phyloP scores from a whole-genome alignment of 2,797 vertebrate species.

The Lacerta bilineata region DNA sequence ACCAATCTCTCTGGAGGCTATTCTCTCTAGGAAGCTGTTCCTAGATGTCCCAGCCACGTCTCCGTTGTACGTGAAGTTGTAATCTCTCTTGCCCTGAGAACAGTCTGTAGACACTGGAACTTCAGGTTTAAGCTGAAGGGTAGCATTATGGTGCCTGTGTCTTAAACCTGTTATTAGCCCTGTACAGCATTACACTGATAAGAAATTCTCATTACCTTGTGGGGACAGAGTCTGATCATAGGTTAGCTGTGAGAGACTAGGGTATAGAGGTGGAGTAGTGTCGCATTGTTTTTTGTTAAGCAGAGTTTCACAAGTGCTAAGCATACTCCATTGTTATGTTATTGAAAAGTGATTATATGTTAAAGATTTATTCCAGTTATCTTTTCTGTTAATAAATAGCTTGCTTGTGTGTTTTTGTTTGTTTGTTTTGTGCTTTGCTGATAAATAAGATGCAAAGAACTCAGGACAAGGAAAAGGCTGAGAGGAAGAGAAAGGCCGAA shows the following conservation, averaged over 20 bases:
- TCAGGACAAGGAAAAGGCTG: conserved; percentile 96
- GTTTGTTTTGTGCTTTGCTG: background rate
- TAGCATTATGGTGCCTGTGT: background rate
- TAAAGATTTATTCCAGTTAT: background rate
- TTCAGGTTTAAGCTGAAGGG: background rate
- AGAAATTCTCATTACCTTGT: background rate
- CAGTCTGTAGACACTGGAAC: background rate
- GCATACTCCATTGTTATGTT: background rate
- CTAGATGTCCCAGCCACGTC: background rate
- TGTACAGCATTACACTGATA: background rate
- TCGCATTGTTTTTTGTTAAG: background rate
- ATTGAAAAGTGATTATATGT: background rate
- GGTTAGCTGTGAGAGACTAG: background rate
- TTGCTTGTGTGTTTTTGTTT: conserved; percentile 36
- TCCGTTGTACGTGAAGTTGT: background rate
- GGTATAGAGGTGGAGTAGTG: background rate
- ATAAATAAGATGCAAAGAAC: conserved; percentile 79
- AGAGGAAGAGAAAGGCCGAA: conserved; percentile 96
- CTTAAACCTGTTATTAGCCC: background rate
- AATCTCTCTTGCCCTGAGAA: background rate
- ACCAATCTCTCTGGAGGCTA: background rate
- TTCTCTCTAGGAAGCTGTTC: background rate
- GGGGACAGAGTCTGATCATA: background rate
- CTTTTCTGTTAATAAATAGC: conserved; percentile 18
- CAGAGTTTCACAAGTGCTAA: background rate